Evolutionary conservation across 2,113 vertebrate genomes (phyloP), one percentile per base, ranked within the genome.

Genomic region (Hippoglossus stenolepis): DNA sequence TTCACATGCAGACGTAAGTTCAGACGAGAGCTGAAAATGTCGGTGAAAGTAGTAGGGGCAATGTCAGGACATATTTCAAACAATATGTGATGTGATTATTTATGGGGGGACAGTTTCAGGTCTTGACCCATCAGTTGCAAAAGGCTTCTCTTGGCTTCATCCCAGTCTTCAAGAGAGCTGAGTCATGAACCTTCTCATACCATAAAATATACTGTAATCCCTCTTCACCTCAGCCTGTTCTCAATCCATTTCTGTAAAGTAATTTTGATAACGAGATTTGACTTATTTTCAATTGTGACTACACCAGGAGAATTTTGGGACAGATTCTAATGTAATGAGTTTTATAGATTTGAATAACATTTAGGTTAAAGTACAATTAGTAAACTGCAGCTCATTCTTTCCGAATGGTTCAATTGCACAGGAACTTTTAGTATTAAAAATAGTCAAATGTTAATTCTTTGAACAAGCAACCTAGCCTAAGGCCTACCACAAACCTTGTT

Each of bases 121-220:
- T 87, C 45, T 6, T 70, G 78, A 84, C 75, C 80, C 57, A 76
- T 57, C 68, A 62, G 49, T 75, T 73, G 75, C 43, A 77, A 84
- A 85, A 77, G 63, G 51, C 85, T 58, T 58, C 56, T 81, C 68
- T 72, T 88, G 86, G 84, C 77, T 69, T 76, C 35, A 75, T 4
- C 66, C 75, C 82, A 79, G 53, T 83, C 51, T 67, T 12, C 23
- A 51, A 75, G 66, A 72, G 21, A 73, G 80, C 68, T 87, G 82
- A 87, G 80, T 90, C 85, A 85, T 68, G 43, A 82, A 87, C 47
- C 26, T 60, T 13, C 57, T 73, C 24, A 60, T 68, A 26, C 24
- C 56, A 56, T 65, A 35, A 64, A 66, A 13, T 67, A 56, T 77
- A 51, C 14, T 74, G 53, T 70, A 26, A 11, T 51, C 26, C 7